Evolutionary conservation across 2,888 invertebrate genomes (phyloP).

Genomic region (Brachyptera putata): DNA sequence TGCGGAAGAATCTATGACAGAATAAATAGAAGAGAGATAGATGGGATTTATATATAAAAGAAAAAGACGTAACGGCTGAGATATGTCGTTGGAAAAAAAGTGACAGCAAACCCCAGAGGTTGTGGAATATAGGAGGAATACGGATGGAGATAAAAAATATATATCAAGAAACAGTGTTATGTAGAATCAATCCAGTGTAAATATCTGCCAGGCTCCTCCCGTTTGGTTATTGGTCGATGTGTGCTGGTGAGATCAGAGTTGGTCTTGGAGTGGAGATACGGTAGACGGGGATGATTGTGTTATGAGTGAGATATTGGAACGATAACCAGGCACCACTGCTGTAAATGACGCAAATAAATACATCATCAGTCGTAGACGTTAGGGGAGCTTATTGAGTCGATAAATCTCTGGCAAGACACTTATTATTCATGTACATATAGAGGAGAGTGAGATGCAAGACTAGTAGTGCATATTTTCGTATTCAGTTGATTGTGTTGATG

Average conservation of each 20-base stretch:
- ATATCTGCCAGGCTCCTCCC: background rate
- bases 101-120: conserved; percentile 19
- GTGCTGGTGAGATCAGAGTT: background rate
- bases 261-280: background rate
- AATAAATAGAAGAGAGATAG: conserved; percentile 22
- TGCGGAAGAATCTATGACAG: conserved; percentile 20
- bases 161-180: conserved; percentile 6
- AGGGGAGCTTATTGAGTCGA: background rate
- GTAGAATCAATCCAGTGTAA: background rate
- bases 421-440: conserved; percentile 1
- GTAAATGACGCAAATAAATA: conserved; percentile 2
- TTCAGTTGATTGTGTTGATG: too few relatives aligned
- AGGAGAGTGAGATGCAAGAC: too few relatives aligned
- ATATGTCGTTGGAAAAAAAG: conserved; percentile 17
- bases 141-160: background rate
- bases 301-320: background rate
- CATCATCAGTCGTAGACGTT: background rate
- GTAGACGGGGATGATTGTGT: background rate
- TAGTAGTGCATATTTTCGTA: too few relatives aligned
- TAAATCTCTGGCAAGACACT: background rate
- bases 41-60: conserved; percentile 22
- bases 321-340: background rate
- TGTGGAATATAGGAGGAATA: conserved; percentile 6
- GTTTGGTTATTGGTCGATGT: background rate
- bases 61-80: conserved; percentile 18